Percentiles rank a stretch among this genome's conserved stretches.
Conservation (phyloP, 1,140 invertebrate genomes). For the Drosophila burlai region DNA sequence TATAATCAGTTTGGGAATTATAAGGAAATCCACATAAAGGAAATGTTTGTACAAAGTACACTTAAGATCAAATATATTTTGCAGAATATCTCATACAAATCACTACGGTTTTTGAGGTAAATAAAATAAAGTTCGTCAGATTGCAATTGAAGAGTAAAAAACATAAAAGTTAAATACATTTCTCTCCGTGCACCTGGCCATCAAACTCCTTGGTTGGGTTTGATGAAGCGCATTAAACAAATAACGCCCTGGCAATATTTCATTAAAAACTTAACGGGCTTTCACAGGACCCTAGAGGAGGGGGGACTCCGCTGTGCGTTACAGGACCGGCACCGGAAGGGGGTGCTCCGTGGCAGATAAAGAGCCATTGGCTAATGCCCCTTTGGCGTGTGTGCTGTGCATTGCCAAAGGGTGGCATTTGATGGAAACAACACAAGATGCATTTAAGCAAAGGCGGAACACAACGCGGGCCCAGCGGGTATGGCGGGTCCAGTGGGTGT, state of each 20-base stretch:
- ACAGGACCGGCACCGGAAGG: background rate
- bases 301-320: background rate
- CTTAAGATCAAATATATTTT: too few species aligned
- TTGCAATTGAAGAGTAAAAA: too few species aligned
- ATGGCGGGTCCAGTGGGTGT: background rate
- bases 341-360: constrained; percentile 15
- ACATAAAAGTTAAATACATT: background rate
- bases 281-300: background rate
- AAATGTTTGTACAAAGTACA: too few species aligned
- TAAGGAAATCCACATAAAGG: too few species aligned
- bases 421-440: constrained; percentile 53
- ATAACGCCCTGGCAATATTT: constrained; percentile 72
- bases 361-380: constrained; percentile 62
- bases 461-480: background rate
- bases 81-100: too few species aligned
- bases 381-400: constrained; percentile 64
- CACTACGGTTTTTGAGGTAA: too few species aligned
- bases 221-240: constrained; percentile 74
- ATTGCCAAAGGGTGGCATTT: constrained; percentile 53
- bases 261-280: constrained; percentile 60
- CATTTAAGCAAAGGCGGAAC: constrained; percentile 35
- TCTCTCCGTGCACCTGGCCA: constrained; percentile 8
- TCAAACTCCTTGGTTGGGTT: constrained; percentile 37
- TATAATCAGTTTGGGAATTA: too few species aligned
- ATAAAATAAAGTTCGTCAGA: too few species aligned